These are phyloP conservation scores for Anadara kagoshimensis DNA, from an alignment of 1,140 invertebrate genomes.

Conservation along the genomic window DNA sequence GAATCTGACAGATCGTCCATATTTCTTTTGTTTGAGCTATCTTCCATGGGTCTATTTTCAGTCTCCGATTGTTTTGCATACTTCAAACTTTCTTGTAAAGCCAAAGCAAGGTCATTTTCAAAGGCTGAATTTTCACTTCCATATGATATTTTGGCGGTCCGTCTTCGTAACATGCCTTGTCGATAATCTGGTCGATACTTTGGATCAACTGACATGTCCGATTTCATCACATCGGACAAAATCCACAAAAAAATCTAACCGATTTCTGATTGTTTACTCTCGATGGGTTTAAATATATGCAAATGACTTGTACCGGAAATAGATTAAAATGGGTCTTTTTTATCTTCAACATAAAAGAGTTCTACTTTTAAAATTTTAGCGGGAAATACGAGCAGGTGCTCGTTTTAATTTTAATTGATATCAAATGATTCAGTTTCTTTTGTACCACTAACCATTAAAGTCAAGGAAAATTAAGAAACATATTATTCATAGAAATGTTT, in stretches of 20 bases:
- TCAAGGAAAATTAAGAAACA: too few species aligned
- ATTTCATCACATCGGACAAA: slow-evolving; percentile 49
- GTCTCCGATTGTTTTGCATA: slow-evolving; percentile 50
- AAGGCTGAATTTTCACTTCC: slow-evolving; percentile 50
- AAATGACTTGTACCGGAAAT: slow-evolving; percentile 11
- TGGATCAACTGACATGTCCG: slow-evolving; percentile 40
- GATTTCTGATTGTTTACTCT: not conserved
- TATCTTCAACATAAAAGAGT: not conserved
- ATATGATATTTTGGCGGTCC: slow-evolving; percentile 36
- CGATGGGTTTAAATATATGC: slow-evolving; percentile 5
- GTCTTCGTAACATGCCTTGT: slow-evolving; percentile 47
- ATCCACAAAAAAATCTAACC: not conserved
- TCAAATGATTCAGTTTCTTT: too few species aligned
- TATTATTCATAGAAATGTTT: too few species aligned
- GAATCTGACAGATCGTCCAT: not conserved
- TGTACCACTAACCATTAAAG: too few species aligned
- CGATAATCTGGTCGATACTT: slow-evolving; percentile 47
- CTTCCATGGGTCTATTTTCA: slow-evolving; percentile 23
- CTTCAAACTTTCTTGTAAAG: slow-evolving; percentile 62
- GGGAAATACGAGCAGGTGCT: too few species aligned
- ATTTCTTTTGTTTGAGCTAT: slow-evolving; percentile 8
- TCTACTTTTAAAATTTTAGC: too few species aligned
- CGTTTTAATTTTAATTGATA: too few species aligned
- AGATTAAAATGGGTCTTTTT: not conserved
- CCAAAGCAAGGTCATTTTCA: slow-evolving; percentile 59